Base-by-base conservation (phyloP, 2,113 vertebrate species). In the Crypturellus undulatus region DNA sequence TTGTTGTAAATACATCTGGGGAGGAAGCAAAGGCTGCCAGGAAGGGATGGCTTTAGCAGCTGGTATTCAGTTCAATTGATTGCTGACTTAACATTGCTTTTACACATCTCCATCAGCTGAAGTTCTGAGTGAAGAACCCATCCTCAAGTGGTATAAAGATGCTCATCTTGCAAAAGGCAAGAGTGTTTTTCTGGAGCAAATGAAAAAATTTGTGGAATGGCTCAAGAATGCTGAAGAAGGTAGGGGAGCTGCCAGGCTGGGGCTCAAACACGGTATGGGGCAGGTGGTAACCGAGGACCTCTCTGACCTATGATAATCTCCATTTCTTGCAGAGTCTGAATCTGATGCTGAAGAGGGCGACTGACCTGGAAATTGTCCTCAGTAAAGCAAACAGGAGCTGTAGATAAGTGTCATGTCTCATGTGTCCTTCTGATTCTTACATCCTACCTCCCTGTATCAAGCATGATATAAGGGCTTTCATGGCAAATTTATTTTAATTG, bases 151-250 rank as follows among this genome's bases (percentile, higher is more conserved):
- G 99, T 99, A 99, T 95, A 98, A 98, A 38, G 99, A 99, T 64
- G 98, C 98, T 2, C 99, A 99, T 93, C 81, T 99, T 81, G 98
- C 98, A 90, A 99, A 99, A 97, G 99, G 99, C 82, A 99, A 99
- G 96, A 99, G 99, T 12, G 98, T 99, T 54, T 99, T 99, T 98
- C 99, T 99, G 79, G 99, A 99, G 94, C 99, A 99, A 92, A 99
- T 99, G 99, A 99, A 99, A 87, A 99, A 99, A 96, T 99, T 99
- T 87, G 99, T 99, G 7, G 99, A 99, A 95, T 99, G 99, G 99
- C 98, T 99, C 94, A 99, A 99, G 97, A 99, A 99, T 32, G 99
- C 99, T 1, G 99, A 99, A 96, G 99, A 99, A 98, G 99, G 99
- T 99, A 97, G 97, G 58, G 14, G 52, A 89, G 28, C 43, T 56